Evolutionary conservation across 1,140 invertebrate genomes (phyloP).

Genomic region (Euwallacea similis): DNA sequence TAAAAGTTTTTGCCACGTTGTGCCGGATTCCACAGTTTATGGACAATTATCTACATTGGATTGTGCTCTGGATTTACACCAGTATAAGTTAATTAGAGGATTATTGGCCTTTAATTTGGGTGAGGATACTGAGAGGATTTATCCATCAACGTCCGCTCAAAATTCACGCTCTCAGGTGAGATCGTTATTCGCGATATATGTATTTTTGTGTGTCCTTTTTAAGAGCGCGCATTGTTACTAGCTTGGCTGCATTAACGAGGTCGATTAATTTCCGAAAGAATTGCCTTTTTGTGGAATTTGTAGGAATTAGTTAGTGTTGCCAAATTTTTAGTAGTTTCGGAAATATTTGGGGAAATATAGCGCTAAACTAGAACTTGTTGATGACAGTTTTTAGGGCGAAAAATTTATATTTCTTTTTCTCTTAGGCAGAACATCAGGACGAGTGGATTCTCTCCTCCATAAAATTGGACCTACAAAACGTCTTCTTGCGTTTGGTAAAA

Average conservation of each 20-base stretch:
- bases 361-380: neutral
- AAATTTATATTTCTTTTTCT: neutral
- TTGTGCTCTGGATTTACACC: slow-evolving; percentile 77
- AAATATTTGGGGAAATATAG: no score
- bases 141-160: slow-evolving; percentile 46
- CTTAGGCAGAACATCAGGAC: slow-evolving; percentile 45
- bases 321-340: no score
- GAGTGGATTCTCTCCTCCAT: slow-evolving; percentile 79
- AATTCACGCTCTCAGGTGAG: slow-evolving; percentile 39
- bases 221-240: no score
- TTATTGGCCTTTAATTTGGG: slow-evolving; percentile 90
- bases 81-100: slow-evolving; percentile 88
- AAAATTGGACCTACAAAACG: slow-evolving; percentile 84
- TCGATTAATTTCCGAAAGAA: no score
- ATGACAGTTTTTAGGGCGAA: neutral
- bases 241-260: no score
- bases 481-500: slow-evolving; percentile 73
- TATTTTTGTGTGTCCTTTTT: no score
- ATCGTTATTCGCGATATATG: neutral
- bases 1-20: slow-evolving; percentile 51
- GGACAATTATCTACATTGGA: slow-evolving; percentile 85
- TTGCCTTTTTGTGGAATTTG: no score
- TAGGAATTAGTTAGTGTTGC: no score
- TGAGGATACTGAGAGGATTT: slow-evolving; percentile 78
- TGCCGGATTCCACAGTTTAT: slow-evolving; percentile 84